Percentiles rank a stretch among this genome's conserved stretches.
phyloP scores from a whole-genome alignment of 2,797 vertebrate species.

The Trematomus bernacchii region DNA sequence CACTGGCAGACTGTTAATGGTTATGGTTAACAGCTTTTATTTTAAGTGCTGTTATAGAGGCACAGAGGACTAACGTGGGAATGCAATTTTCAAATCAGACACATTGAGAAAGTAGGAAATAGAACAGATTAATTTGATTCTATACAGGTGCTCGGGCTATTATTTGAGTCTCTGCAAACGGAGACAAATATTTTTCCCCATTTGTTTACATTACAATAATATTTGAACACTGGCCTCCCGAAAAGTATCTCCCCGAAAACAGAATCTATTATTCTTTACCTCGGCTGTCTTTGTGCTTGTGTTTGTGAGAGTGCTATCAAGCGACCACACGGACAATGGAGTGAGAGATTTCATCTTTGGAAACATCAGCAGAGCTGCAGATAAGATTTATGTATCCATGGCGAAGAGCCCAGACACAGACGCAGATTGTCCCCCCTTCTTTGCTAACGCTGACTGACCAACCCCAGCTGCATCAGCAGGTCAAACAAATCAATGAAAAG shows the following conservation, averaged over 20 bases:
- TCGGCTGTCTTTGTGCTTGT: background rate
- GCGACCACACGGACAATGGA: slow-evolving; percentile 36
- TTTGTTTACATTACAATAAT: slow-evolving; percentile 14
- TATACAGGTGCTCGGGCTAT: background rate
- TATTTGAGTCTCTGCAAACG: background rate
- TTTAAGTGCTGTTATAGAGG: slow-evolving; percentile 2
- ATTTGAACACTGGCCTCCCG: slow-evolving; percentile 14
- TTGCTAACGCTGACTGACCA: slow-evolving; percentile 30
- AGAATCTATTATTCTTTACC: slow-evolving; percentile 20
- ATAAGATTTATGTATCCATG: slow-evolving; percentile 71
- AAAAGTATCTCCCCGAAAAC: slow-evolving; percentile 20
- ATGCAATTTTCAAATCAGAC: slow-evolving; percentile 18
- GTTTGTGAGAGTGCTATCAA: slow-evolving; percentile 3
- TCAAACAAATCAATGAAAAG: slow-evolving; percentile 70
- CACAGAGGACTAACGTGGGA: background rate
- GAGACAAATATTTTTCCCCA: background rate
- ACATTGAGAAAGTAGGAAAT: background rate
- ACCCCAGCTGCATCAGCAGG: slow-evolving; percentile 49
- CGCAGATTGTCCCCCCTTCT: background rate
- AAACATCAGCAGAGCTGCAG: slow-evolving; percentile 42
- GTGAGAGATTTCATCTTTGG: slow-evolving; percentile 57
- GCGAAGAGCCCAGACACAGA: slow-evolving; percentile 55
- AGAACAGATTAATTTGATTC: slow-evolving; percentile 7
- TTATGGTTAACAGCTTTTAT: background rate
- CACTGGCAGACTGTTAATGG: slow-evolving; percentile 13